These are phyloP conservation scores for Blennius ocellaris DNA, from an alignment of 2,113 vertebrate genomes.

Conservation along the genomic window DNA sequence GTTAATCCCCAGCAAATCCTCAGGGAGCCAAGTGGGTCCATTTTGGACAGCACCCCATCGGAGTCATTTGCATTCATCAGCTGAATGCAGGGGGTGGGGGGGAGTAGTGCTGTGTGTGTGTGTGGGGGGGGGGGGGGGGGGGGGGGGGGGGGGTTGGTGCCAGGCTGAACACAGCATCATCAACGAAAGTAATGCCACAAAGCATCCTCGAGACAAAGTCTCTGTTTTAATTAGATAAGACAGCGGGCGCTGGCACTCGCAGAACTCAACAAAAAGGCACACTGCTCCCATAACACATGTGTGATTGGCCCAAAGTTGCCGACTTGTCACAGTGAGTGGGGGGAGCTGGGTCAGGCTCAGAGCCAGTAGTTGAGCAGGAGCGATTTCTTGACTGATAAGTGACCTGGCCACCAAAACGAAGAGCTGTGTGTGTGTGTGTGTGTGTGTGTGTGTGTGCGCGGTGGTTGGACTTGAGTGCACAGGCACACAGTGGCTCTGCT, in stretches of 20 bases:
- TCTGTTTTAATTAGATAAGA: constrained; percentile 1
- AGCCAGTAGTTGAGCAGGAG: constrained; percentile 18
- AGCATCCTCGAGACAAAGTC: constrained; percentile 21
- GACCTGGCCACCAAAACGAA: constrained; percentile 6
- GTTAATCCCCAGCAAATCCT: constrained; percentile 62
- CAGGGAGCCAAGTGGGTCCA: constrained; percentile 9
- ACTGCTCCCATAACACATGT: background rate
- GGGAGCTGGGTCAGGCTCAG: constrained; percentile 26
- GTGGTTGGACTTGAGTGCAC: background rate
- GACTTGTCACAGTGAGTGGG: background rate
- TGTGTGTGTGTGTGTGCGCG: too few relatives aligned
- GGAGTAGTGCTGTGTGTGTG: too few relatives aligned
- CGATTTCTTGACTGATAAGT: constrained; percentile 51
- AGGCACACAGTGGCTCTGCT: constrained; percentile 35
- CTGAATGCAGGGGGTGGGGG: background rate
- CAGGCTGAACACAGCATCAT: constrained; percentile 6
- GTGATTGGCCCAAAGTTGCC: constrained; percentile 26
- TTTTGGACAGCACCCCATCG: too few relatives aligned
- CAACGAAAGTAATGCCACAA: constrained; percentile 26
- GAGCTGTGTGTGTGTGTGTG: background rate
- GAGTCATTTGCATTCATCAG: constrained; percentile 66
- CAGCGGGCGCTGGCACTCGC: too few relatives aligned
- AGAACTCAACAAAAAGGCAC: background rate
- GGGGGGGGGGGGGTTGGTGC: background rate
- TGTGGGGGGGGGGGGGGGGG: background rate